Conservation (phyloP, 1,140 invertebrate species). For the Eueides isabella region DNA sequence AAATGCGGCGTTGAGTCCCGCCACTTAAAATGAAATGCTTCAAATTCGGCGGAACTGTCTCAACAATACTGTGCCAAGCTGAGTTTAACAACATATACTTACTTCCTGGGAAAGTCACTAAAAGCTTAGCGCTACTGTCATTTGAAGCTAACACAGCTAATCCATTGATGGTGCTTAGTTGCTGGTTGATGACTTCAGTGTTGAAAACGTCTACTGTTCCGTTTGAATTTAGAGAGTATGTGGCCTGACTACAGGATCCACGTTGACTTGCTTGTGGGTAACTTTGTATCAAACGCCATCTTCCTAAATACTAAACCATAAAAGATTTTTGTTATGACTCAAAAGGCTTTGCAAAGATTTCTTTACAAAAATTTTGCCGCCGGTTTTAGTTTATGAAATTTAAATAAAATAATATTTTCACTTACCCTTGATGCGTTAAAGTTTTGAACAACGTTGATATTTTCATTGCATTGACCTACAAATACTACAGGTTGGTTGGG, state of each 20-base stretch:
- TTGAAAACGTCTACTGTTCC: conserved; percentile 50
- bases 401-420: background rate
- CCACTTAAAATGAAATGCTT: no score
- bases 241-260: conserved; percentile 57
- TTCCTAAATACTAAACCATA: conserved; percentile 56
- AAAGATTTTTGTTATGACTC: background rate
- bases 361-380: no score
- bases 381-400: no score
- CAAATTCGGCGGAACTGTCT: no score
- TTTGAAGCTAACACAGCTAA: conserved; percentile 44
- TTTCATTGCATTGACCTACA: conserved; percentile 37
- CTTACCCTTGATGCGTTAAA: conserved; percentile 20
- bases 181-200: conserved; percentile 56
- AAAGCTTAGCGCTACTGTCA: conserved; percentile 51
- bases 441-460: conserved; percentile 26
- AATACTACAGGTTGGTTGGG: conserved; percentile 52
- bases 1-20: no score
- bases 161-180: conserved; percentile 47
- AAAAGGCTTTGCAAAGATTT: no score
- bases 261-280: conserved; percentile 57
- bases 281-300: conserved; percentile 62
- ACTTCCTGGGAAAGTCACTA: conserved; percentile 50
- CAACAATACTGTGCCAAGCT: no score
- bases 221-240: conserved; percentile 39
- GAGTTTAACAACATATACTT: background rate